Base-by-base conservation (phyloP, 2,797 vertebrate species). In the Leptatherina wallacei region DNA sequence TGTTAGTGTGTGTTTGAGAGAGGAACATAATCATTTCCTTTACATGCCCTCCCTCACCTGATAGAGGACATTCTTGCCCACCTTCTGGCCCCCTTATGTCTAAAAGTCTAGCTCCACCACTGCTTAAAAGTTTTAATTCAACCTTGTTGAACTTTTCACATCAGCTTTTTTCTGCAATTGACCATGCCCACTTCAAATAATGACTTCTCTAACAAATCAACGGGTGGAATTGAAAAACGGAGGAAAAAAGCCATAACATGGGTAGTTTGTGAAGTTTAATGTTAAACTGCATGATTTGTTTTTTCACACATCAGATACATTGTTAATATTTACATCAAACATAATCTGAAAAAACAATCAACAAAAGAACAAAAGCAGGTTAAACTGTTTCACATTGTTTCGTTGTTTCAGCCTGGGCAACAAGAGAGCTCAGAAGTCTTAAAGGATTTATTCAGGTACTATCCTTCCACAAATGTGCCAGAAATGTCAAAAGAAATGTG, bases 261-360 rank as follows among this genome's bases (percentile, higher is more conserved):
- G 70, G 61, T 84, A 89, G 74, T 92, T 92, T 90, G 93, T 93
- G 93, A 94, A 87, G 88, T 94, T 95, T 95, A 95, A 93, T 94
- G 87, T 91, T 91, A 91, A 93, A 93, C 89, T 91, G 88, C 84
- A 91, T 91, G 79, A 90, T 73, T 83, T 85, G 65, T 84, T 82
- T 84, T 77, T 85, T 81, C 84, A 93, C 87, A 93, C 89, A 91
- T 91, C 83, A 85, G 89, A 87, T 92, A 94, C 88, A 92, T 82
- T 83, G 85, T 91, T 89, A 88, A 90, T 93, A 92, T 93, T 92
- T 94, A 95, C 92, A 94, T 61, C 65, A 84, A 90, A 92, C 85
- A 88, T 68, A 85, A 87, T 70, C 84, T 65, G 75, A 83, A 88
- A 87, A 71, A 86, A 81, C 82, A 87, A 75, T 85, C n/a, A 87